Evolutionary conservation across 2,113 vertebrate genomes (phyloP).

Genomic region (Corythaixoides concolor): DNA sequence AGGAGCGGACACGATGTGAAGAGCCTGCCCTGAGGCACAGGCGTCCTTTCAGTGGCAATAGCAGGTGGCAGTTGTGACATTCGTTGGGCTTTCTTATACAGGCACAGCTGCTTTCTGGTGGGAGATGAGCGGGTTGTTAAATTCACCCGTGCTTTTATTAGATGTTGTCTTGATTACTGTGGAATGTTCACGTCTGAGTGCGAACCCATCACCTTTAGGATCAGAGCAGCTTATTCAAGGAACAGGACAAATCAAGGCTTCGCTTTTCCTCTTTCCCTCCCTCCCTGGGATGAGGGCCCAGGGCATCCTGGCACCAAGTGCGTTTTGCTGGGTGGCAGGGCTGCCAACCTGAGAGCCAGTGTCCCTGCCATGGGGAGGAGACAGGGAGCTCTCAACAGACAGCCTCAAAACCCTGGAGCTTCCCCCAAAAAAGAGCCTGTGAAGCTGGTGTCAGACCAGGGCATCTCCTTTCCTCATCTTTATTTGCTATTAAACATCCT

Average conservation of each 20-base stretch:
- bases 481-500: neutral
- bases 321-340: neutral
- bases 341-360: neutral
- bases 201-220: neutral
- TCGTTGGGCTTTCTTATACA: neutral
- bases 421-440: neutral
- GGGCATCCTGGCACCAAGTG: no score
- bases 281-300: neutral
- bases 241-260: neutral
- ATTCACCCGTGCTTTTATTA: neutral
- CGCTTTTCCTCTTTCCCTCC: neutral
- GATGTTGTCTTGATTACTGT: no score
- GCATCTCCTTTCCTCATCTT: neutral
- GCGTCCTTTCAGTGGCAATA: neutral
- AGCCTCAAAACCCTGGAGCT: neutral
- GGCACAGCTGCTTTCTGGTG: neutral
- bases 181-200: neutral
- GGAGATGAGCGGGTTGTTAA: neutral
- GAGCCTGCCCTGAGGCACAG: neutral
- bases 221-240: neutral
- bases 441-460: neutral
- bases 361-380: fast-evolving
- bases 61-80: neutral
- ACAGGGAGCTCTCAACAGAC: neutral
- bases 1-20: fast-evolving